Conservation (phyloP, 2,797 vertebrate species). For the Numenius phaeopus region DNA sequence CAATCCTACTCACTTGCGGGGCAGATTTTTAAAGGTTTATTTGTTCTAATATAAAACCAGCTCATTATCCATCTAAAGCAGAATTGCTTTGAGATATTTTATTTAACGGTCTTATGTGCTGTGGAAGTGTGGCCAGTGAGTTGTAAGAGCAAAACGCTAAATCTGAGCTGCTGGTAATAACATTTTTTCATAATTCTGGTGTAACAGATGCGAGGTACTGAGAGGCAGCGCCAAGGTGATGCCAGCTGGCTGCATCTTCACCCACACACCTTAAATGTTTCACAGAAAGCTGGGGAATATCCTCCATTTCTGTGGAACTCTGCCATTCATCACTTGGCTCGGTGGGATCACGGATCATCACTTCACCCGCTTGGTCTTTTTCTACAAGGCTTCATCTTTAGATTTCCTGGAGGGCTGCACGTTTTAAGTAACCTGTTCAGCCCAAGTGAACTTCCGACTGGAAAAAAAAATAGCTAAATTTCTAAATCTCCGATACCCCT, state of each 20-base stretch:
- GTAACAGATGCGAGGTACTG: not conserved
- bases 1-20: not conserved
- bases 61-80: not conserved
- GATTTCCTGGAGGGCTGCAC: not conserved
- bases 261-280: not conserved
- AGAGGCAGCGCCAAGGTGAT: not conserved
- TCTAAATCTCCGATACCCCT: not conserved
- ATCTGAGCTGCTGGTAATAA: not conserved
- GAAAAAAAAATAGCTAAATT: not conserved
- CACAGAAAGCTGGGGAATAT: not conserved
- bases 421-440: not conserved
- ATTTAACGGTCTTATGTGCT: not conserved
- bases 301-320: conserved; percentile 6
- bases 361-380: not conserved
- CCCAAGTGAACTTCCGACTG: not conserved
- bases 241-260: not conserved
- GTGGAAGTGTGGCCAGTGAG: not conserved
- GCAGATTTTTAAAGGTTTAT: not conserved
- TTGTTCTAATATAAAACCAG: not conserved
- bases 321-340: not conserved
- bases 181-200: not conserved
- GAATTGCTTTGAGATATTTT: not conserved
- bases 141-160: not conserved
- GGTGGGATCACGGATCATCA: not conserved
- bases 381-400: not conserved